These are phyloP conservation scores for Stomatorhinus walkeri DNA, from an alignment of 2,797 vertebrate species.

Conservation along the genomic window DNA sequence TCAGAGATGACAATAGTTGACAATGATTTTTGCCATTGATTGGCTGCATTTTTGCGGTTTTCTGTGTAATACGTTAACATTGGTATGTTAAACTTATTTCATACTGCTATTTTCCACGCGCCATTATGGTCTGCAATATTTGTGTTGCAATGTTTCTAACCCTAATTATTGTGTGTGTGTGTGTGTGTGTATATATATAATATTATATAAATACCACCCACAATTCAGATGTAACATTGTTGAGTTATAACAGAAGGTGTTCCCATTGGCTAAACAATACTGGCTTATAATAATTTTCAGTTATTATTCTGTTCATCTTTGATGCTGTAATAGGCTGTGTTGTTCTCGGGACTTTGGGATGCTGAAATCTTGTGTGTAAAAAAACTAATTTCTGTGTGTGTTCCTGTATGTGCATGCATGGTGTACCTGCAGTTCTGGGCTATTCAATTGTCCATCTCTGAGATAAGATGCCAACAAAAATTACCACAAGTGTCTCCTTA, in stretches of 20 bases:
- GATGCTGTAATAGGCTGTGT: neutral
- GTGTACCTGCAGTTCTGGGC: neutral
- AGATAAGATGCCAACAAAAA: constrained; percentile 8
- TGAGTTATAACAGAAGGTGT: neutral
- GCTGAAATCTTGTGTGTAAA: neutral
- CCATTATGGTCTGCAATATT: neutral
- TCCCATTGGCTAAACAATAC: neutral
- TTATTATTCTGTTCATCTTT: neutral
- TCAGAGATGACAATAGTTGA: neutral
- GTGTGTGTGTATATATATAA: neutral
- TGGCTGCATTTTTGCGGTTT: neutral
- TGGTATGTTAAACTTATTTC: neutral
- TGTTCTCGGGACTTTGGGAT: neutral
- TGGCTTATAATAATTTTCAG: neutral
- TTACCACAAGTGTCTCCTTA: constrained; percentile 5
- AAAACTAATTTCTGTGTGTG: neutral
- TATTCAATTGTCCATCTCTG: neutral
- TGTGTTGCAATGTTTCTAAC: neutral
- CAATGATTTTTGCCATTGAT: neutral
- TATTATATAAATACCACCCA: neutral
- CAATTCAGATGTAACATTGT: neutral
- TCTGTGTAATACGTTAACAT: neutral
- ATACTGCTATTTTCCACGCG: neutral
- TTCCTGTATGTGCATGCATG: neutral
- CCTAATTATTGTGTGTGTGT: neutral